Conservation (phyloP, 2,113 vertebrate species). For the Seriola quinqueradiata region DNA sequence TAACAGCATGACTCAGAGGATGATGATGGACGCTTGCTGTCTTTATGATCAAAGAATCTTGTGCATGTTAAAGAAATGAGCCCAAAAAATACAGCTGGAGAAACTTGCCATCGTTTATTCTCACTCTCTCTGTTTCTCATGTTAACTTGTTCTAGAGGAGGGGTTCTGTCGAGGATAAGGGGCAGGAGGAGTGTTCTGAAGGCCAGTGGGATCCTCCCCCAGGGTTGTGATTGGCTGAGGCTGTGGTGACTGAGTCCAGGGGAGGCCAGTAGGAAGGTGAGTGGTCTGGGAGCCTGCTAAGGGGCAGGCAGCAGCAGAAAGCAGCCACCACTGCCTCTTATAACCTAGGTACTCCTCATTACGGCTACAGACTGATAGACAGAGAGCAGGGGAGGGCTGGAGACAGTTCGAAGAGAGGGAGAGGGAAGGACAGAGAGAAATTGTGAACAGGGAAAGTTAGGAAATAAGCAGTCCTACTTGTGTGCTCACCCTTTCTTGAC, state of each 20-base stretch:
- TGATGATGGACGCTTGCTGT: slow-evolving; percentile 18
- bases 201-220: slow-evolving; percentile 72
- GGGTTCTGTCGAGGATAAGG: slow-evolving; percentile 63
- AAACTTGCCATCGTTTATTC: slow-evolving; percentile 33
- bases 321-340: slow-evolving; percentile 79
- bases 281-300: slow-evolving; percentile 72
- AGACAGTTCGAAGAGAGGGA: slow-evolving; percentile 55
- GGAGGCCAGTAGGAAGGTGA: slow-evolving; percentile 83
- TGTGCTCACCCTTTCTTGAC: slow-evolving; percentile 53
- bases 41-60: slow-evolving; percentile 17
- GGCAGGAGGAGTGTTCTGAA: slow-evolving; percentile 69
- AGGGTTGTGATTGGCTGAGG: slow-evolving; percentile 74
- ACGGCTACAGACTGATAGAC: slow-evolving; percentile 75
- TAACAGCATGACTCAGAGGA: slow-evolving; percentile 16
- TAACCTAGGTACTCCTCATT: slow-evolving; percentile 80
- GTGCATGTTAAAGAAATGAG: slow-evolving; percentile 28
- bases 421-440: slow-evolving; percentile 54
- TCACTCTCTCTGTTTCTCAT: slow-evolving; percentile 26
- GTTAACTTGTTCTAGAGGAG: slow-evolving; percentile 63
- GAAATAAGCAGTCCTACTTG: slow-evolving; percentile 59
- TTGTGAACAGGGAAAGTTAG: slow-evolving; percentile 66
- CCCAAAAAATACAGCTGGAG: slow-evolving; percentile 31
- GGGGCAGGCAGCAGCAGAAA: slow-evolving; percentile 81
- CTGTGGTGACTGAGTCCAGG: slow-evolving; percentile 68
- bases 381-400: slow-evolving; percentile 60